These are phyloP conservation scores for Drosophila sturtevanti DNA, from an alignment of 1,140 invertebrate genomes.

Conservation along the genomic window DNA sequence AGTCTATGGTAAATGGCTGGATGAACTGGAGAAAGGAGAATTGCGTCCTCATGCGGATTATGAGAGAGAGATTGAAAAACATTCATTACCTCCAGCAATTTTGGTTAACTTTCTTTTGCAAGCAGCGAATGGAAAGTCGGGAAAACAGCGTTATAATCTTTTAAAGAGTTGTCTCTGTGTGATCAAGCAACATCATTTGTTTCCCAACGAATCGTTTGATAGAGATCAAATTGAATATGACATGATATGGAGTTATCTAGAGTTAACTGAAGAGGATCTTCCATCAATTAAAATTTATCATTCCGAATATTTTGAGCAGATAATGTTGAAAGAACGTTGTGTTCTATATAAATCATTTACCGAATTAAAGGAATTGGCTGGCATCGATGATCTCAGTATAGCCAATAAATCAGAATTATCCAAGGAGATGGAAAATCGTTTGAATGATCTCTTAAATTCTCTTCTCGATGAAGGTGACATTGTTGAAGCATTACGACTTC, in stretches of 20 bases:
- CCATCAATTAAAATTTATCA: constrained; percentile 55
- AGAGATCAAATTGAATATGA: constrained; percentile 81
- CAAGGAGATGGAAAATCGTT: constrained; percentile 50
- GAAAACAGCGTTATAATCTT: constrained; percentile 56
- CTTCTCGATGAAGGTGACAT: constrained; percentile 82
- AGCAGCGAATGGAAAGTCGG: constrained; percentile 35
- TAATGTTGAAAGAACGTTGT: constrained; percentile 74
- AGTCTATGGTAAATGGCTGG: constrained; percentile 77
- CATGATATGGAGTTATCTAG: constrained; percentile 71
- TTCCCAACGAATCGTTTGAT: constrained; percentile 79
- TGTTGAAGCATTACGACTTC: constrained; percentile 83
- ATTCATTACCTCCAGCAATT: constrained; percentile 68
- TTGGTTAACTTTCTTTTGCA: constrained; percentile 75
- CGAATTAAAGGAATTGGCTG: constrained; percentile 77
- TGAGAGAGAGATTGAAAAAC: constrained; percentile 63
- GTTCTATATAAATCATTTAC: constrained; percentile 79
- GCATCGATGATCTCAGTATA: constrained; percentile 76
- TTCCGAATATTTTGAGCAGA: constrained; percentile 80
- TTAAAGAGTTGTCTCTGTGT: constrained; percentile 67
- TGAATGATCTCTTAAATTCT: constrained; percentile 66
- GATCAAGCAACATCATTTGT: constrained; percentile 74
- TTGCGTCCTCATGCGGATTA: constrained; percentile 60
- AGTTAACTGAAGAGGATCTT: constrained; percentile 34
- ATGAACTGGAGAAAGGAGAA: constrained; percentile 43
- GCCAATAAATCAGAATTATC: constrained; percentile 48